These are phyloP conservation scores for Desoria tigrina DNA, from an alignment of 2,888 invertebrate genomes.

Conservation along the genomic window DNA sequence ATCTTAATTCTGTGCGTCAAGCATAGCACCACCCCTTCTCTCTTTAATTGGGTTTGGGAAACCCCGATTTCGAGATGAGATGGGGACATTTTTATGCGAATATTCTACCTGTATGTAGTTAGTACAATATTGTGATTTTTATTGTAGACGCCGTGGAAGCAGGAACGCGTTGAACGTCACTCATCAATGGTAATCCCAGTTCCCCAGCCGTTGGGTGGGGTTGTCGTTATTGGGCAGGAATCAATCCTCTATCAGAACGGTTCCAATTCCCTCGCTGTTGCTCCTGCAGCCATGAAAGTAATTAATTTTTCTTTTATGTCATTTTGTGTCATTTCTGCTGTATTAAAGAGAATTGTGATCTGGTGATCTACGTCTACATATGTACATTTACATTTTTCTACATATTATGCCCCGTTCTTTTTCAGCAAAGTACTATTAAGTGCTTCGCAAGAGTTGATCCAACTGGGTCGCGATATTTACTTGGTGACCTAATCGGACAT, in stretches of 20 bases:
- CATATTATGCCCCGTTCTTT: background rate
- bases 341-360: background rate
- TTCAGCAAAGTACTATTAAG: slow-evolving; percentile 80
- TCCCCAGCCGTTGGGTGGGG: slow-evolving; percentile 92
- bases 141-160: slow-evolving; percentile 90
- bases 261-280: slow-evolving; percentile 83
- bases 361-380: too few species aligned
- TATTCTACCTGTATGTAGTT: background rate
- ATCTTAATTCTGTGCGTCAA: slow-evolving; percentile 18
- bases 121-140: slow-evolving; percentile 12
- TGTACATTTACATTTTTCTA: background rate
- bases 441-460: slow-evolving; percentile 93
- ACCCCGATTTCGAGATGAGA: too few species aligned
- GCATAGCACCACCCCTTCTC: too few species aligned
- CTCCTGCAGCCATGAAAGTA: slow-evolving; percentile 90
- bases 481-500: slow-evolving; percentile 92
- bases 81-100: background rate
- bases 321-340: too few species aligned
- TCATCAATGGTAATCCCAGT: slow-evolving; percentile 95
- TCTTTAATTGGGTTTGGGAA: too few species aligned
- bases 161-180: slow-evolving; percentile 96
- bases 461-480: slow-evolving; percentile 82
- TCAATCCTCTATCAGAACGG: slow-evolving; percentile 96
- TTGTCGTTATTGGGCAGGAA: slow-evolving; percentile 95
- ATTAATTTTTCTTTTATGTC: too few species aligned